phyloP scores from a whole-genome alignment of 2,797 vertebrate species.

The Mus minutoides region DNA sequence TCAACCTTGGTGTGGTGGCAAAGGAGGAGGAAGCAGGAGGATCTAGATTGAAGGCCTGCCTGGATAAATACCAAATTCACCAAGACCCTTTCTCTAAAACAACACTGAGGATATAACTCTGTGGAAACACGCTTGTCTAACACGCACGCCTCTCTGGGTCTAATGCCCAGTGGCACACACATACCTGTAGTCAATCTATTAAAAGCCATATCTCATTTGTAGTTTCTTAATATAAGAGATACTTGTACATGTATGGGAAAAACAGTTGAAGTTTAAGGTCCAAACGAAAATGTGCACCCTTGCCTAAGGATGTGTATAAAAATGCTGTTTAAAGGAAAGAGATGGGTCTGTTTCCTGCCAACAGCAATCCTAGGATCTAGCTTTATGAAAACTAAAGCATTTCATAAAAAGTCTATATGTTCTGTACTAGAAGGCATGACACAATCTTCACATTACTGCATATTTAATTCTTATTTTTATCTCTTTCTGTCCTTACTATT shows the following conservation, averaged over 20 bases:
- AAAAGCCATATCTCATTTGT: background rate
- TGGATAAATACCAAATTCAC: background rate
- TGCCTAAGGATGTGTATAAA: background rate
- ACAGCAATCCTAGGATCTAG: background rate
- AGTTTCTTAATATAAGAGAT: background rate
- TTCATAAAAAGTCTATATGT: background rate
- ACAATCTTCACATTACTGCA: background rate
- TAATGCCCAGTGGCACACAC: background rate
- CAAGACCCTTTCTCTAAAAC: background rate
- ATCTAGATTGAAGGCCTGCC: background rate
- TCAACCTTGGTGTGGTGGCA: background rate
- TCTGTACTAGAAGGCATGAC: background rate
- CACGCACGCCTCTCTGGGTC: too few relatives aligned
- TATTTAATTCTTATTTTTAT: background rate
- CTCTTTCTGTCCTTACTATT: background rate
- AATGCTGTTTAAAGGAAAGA: background rate
- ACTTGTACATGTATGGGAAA: background rate
- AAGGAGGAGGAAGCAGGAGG: background rate
- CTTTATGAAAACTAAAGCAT: background rate
- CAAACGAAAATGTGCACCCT: background rate
- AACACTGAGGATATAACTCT: background rate
- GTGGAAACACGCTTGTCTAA: background rate
- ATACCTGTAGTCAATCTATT: background rate
- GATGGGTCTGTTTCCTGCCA: too few relatives aligned
- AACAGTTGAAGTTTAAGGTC: background rate